phyloP scores from a whole-genome alignment of 2,888 invertebrate species.

The Xestia sexstrigata region DNA sequence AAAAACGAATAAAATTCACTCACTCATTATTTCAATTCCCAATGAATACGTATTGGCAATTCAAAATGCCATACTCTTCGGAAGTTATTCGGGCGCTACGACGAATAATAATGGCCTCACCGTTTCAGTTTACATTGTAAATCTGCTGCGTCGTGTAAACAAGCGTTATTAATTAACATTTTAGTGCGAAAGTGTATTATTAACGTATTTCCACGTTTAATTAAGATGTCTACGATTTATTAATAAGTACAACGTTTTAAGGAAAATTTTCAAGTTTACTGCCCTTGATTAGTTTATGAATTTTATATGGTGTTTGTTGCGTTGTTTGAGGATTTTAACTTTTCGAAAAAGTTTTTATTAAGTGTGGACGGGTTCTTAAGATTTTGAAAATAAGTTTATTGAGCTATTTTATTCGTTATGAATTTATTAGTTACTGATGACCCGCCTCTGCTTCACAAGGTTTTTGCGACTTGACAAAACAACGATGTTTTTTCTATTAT shows the following conservation, averaged over 20 bases:
- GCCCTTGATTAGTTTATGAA: slow-evolving; percentile 58
- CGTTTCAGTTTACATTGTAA: slow-evolving; percentile 72
- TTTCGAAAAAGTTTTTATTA: slow-evolving; percentile 23
- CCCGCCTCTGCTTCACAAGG: too few relatives aligned
- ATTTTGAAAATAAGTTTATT: slow-evolving; percentile 18
- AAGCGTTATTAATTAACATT: slow-evolving; percentile 73
- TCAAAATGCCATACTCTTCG: slow-evolving; percentile 55
- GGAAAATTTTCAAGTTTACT: slow-evolving; percentile 41
- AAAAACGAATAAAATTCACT: not conserved
- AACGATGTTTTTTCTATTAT: too few relatives aligned
- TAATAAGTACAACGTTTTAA: slow-evolving; percentile 40
- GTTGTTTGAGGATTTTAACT: slow-evolving; percentile 29
- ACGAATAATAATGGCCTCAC: slow-evolving; percentile 72
- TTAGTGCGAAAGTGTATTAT: slow-evolving; percentile 68
- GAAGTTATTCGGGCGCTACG: slow-evolving; percentile 61
- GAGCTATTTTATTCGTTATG: not conserved
- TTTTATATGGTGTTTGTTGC: slow-evolving; percentile 46
- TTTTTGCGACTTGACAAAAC: too few relatives aligned
- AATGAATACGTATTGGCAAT: slow-evolving; percentile 53
- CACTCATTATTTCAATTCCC: slow-evolving; percentile 11
- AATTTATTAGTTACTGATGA: not conserved
- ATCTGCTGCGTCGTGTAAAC: slow-evolving; percentile 71
- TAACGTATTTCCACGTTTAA: slow-evolving; percentile 66
- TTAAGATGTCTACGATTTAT: slow-evolving; percentile 63
- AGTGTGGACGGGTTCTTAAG: slow-evolving; percentile 1